phyloP scores from a whole-genome alignment of 1,140 invertebrate species.

The Hirudo medicinalis region DNA sequence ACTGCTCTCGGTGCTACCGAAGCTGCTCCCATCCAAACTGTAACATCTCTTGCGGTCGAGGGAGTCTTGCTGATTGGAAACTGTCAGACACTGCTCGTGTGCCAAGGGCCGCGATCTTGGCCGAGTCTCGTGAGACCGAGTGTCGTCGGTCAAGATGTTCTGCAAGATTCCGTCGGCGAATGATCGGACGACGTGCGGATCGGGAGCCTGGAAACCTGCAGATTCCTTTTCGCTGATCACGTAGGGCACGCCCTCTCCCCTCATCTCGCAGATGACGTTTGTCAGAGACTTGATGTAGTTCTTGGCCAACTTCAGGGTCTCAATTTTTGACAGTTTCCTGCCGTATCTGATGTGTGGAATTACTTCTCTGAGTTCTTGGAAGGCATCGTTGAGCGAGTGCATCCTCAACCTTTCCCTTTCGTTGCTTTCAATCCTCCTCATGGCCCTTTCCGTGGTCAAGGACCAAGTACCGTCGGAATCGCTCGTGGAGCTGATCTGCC shows the following conservation, averaged over 20 bases:
- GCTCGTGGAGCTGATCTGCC: no score
- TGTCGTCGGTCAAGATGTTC: no score
- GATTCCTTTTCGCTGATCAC: conserved; percentile 26
- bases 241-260: conserved; percentile 55
- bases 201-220: background rate
- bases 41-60: no score
- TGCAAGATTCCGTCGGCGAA: background rate
- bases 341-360: conserved; percentile 74
- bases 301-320: conserved; percentile 15
- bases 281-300: conserved; percentile 63
- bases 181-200: background rate
- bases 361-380: conserved; percentile 69
- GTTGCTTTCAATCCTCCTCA: conserved; percentile 68
- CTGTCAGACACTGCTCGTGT: no score
- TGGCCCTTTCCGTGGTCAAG: conserved; percentile 45
- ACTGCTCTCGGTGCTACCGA: no score
- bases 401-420: conserved; percentile 72
- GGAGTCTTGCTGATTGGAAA: no score
- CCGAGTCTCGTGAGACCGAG: no score
- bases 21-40: no score
- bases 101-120: no score
- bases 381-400: conserved; percentile 75
- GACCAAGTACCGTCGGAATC: no score
- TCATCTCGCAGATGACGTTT: conserved; percentile 68
- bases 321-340: conserved; percentile 20